Base-by-base conservation (phyloP, 2,888 invertebrate species). In the Phyto melanocephala region DNA sequence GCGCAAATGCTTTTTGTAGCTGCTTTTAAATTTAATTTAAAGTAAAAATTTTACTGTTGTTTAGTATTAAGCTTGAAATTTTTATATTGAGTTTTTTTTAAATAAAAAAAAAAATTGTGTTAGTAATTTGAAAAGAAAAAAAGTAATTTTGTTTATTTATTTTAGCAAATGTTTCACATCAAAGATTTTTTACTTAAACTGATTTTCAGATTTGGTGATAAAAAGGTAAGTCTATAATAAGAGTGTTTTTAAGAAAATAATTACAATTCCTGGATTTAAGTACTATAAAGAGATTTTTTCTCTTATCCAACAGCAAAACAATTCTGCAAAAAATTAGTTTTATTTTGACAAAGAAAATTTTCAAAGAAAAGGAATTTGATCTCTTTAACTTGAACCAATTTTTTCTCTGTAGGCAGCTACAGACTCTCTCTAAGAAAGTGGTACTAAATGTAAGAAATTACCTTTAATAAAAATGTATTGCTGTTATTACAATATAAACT, bases 1-100 rank as follows among this genome's bases (percentile, higher is more conserved):
- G 84, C 81, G 82, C 84, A 81, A 84, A 84, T 80, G 84, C 85
- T 82, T 85, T 82, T 74, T 78, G 71, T 81, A 68, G 67, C 60
- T 52, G 74, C 77, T 79, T 62, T 54, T 17, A 13, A 11, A 15
- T 15, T 52, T 67, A 15, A 40, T 33, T 28, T 28, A 3, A 28
- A 28, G 28, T 28, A 28, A 28, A 28, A 28, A 28, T 5, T 28
- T 28, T 28, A 28, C 28, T 28, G 3, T 24, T 37, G 10, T 28
- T 56, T 17, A 65, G 2, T 15, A 11, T 37, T 42, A 35, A 42
- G 17, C n/a, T 56, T 45, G 22, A 28, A 28, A 28, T 33, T 60
- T 33, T 60, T 35, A 10, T 10, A 33, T 62, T 68, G 35, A 56
- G 42, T 28, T 72, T 50, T 0, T 42, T 28, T 40, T 37, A 10